Conservation (phyloP, 2,113 vertebrate genomes). For the Poeciliopsis retropinna region DNA sequence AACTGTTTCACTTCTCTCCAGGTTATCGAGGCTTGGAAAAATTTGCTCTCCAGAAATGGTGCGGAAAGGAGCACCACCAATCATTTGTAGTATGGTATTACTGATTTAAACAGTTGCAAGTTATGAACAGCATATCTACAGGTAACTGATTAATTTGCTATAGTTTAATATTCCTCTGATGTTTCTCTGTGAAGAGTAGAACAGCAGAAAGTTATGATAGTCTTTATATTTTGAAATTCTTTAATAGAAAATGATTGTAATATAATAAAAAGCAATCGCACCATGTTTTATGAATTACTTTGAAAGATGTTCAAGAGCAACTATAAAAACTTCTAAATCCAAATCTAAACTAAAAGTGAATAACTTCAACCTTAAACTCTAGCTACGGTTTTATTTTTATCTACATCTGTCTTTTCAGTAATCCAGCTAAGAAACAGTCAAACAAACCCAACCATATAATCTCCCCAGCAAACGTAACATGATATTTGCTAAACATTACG, state of each 20-base stretch:
- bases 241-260: no score
- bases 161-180: no score
- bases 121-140: neutral
- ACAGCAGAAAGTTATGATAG: no score
- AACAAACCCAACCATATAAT: neutral
- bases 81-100: neutral
- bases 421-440: neutral
- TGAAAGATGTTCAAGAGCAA: neutral
- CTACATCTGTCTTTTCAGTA: neutral
- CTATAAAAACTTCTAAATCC: neutral
- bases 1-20: no score
- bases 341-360: neutral
- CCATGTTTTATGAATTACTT: no score
- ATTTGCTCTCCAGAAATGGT: no score
- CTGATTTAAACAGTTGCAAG: neutral
- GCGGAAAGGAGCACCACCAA: no score
- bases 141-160: no score
- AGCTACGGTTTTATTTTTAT: neutral
- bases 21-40: no score
- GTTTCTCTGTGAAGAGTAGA: no score
- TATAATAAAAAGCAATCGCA: no score
- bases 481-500: neutral
- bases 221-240: neutral
- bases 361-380: neutral
- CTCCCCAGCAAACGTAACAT: neutral